Conservation (phyloP, 2,888 invertebrate species). For the Clepsis dumicolana region DNA sequence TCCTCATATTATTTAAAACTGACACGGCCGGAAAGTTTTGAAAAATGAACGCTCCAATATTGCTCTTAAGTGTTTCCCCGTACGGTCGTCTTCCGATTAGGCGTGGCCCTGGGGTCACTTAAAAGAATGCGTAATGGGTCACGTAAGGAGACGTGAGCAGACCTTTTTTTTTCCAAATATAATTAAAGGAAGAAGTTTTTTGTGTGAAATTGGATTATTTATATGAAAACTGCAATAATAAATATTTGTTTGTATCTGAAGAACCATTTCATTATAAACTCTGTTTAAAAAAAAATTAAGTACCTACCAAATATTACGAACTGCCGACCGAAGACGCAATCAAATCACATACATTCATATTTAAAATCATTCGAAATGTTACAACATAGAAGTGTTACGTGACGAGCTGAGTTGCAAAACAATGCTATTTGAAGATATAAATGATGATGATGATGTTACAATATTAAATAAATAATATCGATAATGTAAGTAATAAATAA, state of each 20-base stretch:
- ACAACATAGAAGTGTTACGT: not conserved
- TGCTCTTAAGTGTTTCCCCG: constrained; percentile 22
- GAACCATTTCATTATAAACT: too few species aligned
- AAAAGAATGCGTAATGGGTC: constrained; percentile 34
- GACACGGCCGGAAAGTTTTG: constrained; percentile 26
- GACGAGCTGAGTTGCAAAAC: too few species aligned
- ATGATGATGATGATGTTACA: too few species aligned
- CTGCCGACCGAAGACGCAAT: too few species aligned
- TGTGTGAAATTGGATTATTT: not conserved
- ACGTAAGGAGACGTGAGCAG: constrained; percentile 17
- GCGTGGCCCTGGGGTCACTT: constrained; percentile 26
- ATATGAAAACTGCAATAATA: not conserved
- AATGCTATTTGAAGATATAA: too few species aligned
- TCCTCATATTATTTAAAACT: constrained; percentile 29
- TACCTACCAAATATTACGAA: too few species aligned
- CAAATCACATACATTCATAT: too few species aligned
- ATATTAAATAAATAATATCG: too few species aligned
- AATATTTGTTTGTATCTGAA: too few species aligned
- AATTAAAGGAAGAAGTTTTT: not conserved
- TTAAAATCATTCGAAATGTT: too few species aligned
- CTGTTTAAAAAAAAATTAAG: too few species aligned
- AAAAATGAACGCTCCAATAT: constrained; percentile 32
- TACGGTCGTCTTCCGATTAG: constrained; percentile 27
- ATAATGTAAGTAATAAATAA: too few species aligned
- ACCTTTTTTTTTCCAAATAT: not conserved